Percentiles rank a stretch among this genome's conserved stretches.
These are phyloP conservation scores for Bradypodion ventrale DNA, from an alignment of 2,797 vertebrate genomes.

Conservation along the genomic window DNA sequence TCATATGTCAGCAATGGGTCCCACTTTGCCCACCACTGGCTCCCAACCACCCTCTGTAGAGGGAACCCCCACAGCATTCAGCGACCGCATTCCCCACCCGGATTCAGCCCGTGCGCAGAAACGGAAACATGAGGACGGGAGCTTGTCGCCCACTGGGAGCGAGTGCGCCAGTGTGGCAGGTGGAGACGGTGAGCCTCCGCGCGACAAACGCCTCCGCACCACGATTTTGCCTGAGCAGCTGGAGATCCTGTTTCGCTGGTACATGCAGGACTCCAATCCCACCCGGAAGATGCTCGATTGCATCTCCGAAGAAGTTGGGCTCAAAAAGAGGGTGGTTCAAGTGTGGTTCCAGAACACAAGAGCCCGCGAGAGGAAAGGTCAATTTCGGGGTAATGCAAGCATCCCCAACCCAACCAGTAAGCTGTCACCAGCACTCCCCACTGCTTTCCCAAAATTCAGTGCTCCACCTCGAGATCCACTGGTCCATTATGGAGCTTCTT, in stretches of 20 bases:
- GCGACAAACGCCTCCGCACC: slow-evolving; percentile 86
- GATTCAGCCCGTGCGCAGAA: slow-evolving; percentile 53
- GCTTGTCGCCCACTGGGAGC: slow-evolving; percentile 71
- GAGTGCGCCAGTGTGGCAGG: slow-evolving; percentile 54
- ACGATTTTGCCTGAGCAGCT: slow-evolving; percentile 92
- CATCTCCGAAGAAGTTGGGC: slow-evolving; percentile 91
- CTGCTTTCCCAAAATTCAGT: slow-evolving; percentile 65
- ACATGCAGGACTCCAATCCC: slow-evolving; percentile 93
- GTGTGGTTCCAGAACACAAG: slow-evolving; percentile 97
- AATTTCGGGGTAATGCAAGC: slow-evolving; percentile 76
- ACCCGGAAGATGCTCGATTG: slow-evolving; percentile 93
- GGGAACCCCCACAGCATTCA: slow-evolving; percentile 53
- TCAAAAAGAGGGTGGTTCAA: slow-evolving; percentile 94
- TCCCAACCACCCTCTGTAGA: slow-evolving; percentile 14
- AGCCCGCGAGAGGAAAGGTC: slow-evolving; percentile 90
- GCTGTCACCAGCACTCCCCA: slow-evolving; percentile 38
- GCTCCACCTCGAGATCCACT: slow-evolving; percentile 30
- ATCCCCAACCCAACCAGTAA: slow-evolving; percentile 35
- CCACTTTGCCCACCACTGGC: slow-evolving; percentile 1
- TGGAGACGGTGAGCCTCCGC: slow-evolving; percentile 66
- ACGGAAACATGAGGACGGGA: slow-evolving; percentile 72
- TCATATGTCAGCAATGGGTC: slow-evolving; percentile 28
- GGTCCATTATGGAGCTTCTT: slow-evolving; percentile 11
- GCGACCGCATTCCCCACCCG: slow-evolving; percentile 47
- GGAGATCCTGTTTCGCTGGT: slow-evolving; percentile 94